Base-by-base conservation (phyloP, 2,797 vertebrate species). In the Myotis findleyi region DNA sequence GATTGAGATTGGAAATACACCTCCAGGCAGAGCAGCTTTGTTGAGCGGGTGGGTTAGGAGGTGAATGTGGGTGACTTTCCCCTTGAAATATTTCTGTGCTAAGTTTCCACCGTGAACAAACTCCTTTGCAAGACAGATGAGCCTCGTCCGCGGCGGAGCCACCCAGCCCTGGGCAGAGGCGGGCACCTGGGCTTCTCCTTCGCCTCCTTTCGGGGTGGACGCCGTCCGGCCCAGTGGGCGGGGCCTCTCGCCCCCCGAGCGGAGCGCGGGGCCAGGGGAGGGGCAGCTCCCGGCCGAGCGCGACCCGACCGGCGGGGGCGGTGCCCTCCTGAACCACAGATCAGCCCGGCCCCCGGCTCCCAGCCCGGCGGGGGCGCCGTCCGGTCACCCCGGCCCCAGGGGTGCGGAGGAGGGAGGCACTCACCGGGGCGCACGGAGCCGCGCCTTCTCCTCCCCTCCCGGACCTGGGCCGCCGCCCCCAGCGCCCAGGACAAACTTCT, bases 401-500 rank as follows among this genome's bases (percentile, higher is more conserved):
- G 92, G 81, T 44, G 12, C 93, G 55, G 5, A 0, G 73, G 53
- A 62, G 87, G 88, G 62, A 8, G 51, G 38, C 44, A 62, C 38
- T 4, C 86, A 25, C 79, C 53, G 13, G 1, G 33, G 2, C 81
- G 51, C 69, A 38, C 36, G 18, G 0, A 87, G n/a, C 27, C 25
- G 69, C 92, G 82, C 92, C 80, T 57, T 87, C 76, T 73, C 49
- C 83, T 62, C 91, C 36, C 41, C 38, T 44, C 84, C 69, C 79
- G 1, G 75, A 71, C 94, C 92, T 4, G 86, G 71, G 82, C 79
- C 64, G 41, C 87, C 73, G 79, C 83, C 92, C 95, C 81, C 18
- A 21, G 62, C 81, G 75, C 88, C 79, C 95, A 71, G 4, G 7
- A 47, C 90, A 80, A 97, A 97, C 94, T 97, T 97, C 95, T 94